Evolutionary conservation across 2,113 vertebrate genomes (phyloP).

Genomic region (Eulemur macaco): DNA sequence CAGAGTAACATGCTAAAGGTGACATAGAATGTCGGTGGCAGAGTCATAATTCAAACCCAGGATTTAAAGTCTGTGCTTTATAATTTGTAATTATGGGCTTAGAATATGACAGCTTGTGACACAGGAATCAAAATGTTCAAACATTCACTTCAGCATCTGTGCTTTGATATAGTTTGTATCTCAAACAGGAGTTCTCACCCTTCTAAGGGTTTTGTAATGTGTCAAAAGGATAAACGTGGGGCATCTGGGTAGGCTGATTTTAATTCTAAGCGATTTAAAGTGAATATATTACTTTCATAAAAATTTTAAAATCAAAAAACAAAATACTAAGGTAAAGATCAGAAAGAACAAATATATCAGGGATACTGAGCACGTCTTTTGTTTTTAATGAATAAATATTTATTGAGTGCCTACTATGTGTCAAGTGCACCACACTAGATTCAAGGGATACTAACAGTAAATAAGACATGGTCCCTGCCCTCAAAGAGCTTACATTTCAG

Average conservation of each 20-base stretch:
- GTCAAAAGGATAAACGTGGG: background rate
- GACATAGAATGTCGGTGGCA: background rate
- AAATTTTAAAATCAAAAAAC: background rate
- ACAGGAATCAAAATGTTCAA: background rate
- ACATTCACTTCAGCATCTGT: background rate
- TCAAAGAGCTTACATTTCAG: background rate
- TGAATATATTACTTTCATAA: background rate
- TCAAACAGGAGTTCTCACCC: background rate
- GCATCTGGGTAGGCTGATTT: background rate
- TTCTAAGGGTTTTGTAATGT: background rate
- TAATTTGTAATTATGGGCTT: background rate
- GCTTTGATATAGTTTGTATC: background rate
- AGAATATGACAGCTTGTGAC: background rate
- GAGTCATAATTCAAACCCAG: background rate
- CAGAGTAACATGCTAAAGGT: background rate
- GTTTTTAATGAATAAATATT: constrained; percentile 21
- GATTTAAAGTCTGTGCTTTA: background rate
- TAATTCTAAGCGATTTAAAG: constrained; percentile 25
- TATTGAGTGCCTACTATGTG: constrained; percentile 22
- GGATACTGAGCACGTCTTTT: background rate
- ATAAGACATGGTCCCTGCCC: background rate
- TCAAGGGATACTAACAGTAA: background rate
- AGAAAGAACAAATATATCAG: background rate
- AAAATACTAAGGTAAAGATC: background rate
- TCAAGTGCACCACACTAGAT: background rate